Percentiles rank a stretch among this genome's conserved stretches.
Evolutionary conservation across 2,888 invertebrate genomes (phyloP).

Genomic region (Acrocyrtus sp.): DNA sequence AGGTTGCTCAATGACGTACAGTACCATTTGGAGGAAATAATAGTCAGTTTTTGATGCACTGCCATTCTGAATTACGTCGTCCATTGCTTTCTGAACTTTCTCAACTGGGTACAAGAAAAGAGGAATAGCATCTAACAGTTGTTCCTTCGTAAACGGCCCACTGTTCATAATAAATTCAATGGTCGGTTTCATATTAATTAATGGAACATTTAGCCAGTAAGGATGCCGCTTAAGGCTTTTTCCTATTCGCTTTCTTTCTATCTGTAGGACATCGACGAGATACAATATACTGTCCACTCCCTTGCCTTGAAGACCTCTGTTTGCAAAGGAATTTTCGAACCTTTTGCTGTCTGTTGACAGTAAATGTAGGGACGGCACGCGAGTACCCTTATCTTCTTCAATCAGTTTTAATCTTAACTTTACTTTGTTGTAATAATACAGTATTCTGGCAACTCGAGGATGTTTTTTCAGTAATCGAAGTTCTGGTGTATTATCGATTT

Average conservation of each 20-base stretch:
- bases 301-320: constrained; percentile 69
- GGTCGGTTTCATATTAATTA: constrained; percentile 72
- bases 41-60: constrained; percentile 24
- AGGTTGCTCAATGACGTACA: constrained; percentile 79
- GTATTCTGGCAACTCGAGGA: constrained; percentile 71
- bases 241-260: constrained; percentile 65
- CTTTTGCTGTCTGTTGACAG: constrained; percentile 66
- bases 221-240: constrained; percentile 71
- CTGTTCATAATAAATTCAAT: constrained; percentile 69
- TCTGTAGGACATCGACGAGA: constrained; percentile 66
- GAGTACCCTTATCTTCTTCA: constrained; percentile 69
- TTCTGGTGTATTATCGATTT: constrained; percentile 72
- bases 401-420: constrained; percentile 69
- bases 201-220: constrained; percentile 74
- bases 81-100: constrained; percentile 62
- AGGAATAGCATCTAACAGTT: constrained; percentile 73
- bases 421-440: constrained; percentile 69
- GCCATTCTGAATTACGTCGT: constrained; percentile 28
- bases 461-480: constrained; percentile 73
- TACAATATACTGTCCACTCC: constrained; percentile 68
- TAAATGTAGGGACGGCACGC: constrained; percentile 68
- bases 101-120: constrained; percentile 78
- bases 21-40: constrained; percentile 71
- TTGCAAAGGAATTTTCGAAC: constrained; percentile 68
- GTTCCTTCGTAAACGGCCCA: constrained; percentile 69